These are phyloP conservation scores for Globia sparganii DNA, from an alignment of 2,888 invertebrate genomes.

Conservation along the genomic window DNA sequence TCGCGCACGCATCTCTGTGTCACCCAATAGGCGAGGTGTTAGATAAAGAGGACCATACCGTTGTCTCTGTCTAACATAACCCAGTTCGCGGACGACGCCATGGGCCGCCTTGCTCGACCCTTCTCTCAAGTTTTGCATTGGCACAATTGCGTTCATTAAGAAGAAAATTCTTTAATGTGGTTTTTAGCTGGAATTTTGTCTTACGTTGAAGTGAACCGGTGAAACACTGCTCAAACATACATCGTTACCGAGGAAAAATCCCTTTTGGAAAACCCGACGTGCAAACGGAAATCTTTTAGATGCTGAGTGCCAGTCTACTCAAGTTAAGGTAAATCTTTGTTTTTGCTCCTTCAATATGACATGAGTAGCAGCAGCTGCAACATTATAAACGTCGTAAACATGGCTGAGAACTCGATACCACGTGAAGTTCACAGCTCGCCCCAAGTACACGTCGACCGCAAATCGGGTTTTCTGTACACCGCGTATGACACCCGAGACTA, in stretches of 20 bases:
- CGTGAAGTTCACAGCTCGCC: slow-evolving; percentile 55
- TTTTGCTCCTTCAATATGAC: background rate
- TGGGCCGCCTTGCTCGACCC: slow-evolving; percentile 78
- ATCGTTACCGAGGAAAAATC: background rate
- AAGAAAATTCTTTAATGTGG: slow-evolving; percentile 52
- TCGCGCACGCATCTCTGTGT: slow-evolving; percentile 68
- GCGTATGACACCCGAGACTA: slow-evolving; percentile 66
- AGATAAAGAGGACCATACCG: slow-evolving; percentile 73
- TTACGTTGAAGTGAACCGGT: background rate
- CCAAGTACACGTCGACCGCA: slow-evolving; percentile 58
- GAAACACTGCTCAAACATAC: background rate
- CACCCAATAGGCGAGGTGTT: slow-evolving; percentile 67
- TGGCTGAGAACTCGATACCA: slow-evolving; percentile 46
- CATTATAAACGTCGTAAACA: slow-evolving; percentile 30
- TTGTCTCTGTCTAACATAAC: slow-evolving; percentile 77
- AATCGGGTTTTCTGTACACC: slow-evolving; percentile 54
- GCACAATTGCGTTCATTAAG: slow-evolving; percentile 71
- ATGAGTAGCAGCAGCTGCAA: slow-evolving; percentile 18
- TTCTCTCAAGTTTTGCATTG: slow-evolving; percentile 76
- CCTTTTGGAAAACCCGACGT: background rate
- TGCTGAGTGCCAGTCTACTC: background rate
- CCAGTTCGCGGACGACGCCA: slow-evolving; percentile 79
- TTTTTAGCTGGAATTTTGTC: slow-evolving; percentile 21
- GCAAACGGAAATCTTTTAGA: background rate
- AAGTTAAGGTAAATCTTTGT: background rate